phyloP scores from a whole-genome alignment of 2,888 invertebrate genomes.

The Diogma glabrata region DNA sequence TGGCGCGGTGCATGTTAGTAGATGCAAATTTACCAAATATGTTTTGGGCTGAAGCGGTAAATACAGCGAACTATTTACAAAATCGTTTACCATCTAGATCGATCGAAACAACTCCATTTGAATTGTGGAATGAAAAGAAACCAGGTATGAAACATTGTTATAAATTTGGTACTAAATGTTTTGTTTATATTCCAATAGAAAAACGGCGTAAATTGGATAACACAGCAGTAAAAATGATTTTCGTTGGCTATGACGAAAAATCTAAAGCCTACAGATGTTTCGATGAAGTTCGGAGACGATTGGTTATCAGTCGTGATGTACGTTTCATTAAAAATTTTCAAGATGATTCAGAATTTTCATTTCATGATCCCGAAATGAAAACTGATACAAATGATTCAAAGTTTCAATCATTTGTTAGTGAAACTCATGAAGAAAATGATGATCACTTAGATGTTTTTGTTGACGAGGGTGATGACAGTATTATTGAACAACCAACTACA shows the following conservation, averaged over 20 bases:
- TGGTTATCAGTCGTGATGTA: too few species aligned
- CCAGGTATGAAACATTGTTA: constrained; percentile 11
- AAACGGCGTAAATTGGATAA: constrained; percentile 19
- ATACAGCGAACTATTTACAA: not conserved
- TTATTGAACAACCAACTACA: too few species aligned
- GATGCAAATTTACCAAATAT: constrained; percentile 20
- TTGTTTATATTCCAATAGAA: constrained; percentile 17
- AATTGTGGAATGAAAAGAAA: constrained; percentile 16
- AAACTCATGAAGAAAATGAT: too few species aligned
- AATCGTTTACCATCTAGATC: not conserved
- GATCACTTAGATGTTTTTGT: too few species aligned
- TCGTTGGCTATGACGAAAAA: constrained; percentile 19
- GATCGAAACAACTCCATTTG: constrained; percentile 6
- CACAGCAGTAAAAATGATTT: constrained; percentile 17
- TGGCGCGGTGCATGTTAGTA: too few species aligned
- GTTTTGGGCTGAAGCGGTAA: constrained; percentile 18
- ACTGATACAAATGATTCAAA: too few species aligned
- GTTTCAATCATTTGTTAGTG: too few species aligned
- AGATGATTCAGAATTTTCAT: too few species aligned
- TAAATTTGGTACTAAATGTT: constrained; percentile 17
- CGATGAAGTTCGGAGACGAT: too few species aligned
- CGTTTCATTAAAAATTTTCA: too few species aligned
- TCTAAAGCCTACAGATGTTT: constrained; percentile 21
- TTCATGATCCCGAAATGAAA: too few species aligned
- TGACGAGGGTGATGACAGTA: too few species aligned